Percentiles rank a stretch among this genome's conserved stretches.
These are phyloP conservation scores for Macroramphosus scolopax DNA, from an alignment of 2,797 vertebrate species.

Conservation along the genomic window DNA sequence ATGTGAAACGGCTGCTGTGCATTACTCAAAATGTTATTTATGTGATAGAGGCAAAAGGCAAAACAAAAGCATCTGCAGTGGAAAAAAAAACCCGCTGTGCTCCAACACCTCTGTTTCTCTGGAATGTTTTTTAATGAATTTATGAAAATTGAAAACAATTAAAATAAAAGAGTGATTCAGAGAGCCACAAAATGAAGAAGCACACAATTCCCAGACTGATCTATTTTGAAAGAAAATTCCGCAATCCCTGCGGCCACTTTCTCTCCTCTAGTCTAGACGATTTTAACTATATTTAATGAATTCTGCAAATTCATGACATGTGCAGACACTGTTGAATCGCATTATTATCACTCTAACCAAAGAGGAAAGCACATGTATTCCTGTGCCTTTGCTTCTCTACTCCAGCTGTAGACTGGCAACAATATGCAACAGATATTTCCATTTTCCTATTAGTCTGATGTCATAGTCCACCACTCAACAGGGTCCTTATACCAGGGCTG, in stretches of 20 bases:
- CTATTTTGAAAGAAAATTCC: conserved; percentile 30
- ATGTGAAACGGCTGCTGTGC: conserved; percentile 24
- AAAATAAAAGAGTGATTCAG: conserved; percentile 1
- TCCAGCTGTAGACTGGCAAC: conserved; percentile 1
- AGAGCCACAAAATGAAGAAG: conserved; percentile 3
- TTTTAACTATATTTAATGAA: conserved; percentile 36
- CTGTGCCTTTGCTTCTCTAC: conserved; percentile 14
- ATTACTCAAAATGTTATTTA: conserved; percentile 22
- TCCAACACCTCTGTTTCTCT: conserved; percentile 9
- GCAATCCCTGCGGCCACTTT: conserved; percentile 36
- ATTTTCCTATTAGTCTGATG: conserved; percentile 40
- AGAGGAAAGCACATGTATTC: conserved; percentile 23
- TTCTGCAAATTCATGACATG: conserved; percentile 35
- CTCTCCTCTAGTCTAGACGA: conserved; percentile 18
- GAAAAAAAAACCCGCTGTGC: conserved; percentile 7
- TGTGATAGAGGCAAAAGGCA: conserved; percentile 20
- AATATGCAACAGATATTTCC: conserved; percentile 41
- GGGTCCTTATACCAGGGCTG: conserved; percentile 28
- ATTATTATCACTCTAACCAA: conserved; percentile 29
- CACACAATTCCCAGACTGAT: conserved; percentile 6
- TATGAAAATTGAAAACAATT: conserved; percentile 12
- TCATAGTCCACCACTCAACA: conserved; percentile 17
- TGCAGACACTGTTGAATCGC: conserved; percentile 40
- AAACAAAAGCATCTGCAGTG: conserved; percentile 20
- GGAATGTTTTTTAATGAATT: conserved; percentile 13